These are phyloP conservation scores for Bombus pyrosoma DNA, from an alignment of 1,140 invertebrate genomes.

Conservation along the genomic window DNA sequence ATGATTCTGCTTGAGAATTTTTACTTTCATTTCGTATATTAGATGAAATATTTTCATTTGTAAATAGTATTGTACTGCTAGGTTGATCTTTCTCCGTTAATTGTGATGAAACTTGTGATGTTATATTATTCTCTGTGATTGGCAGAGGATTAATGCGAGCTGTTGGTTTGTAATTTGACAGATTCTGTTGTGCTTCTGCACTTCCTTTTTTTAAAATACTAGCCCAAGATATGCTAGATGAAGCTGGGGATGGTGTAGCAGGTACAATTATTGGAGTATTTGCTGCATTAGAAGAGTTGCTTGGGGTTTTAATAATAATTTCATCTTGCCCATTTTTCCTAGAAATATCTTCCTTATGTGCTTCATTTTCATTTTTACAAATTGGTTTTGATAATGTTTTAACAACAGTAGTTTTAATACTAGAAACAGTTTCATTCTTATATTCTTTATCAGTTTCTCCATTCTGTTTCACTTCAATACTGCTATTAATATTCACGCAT, in stretches of 20 bases:
- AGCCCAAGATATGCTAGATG: conserved; percentile 49
- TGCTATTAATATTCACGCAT: conserved; percentile 71
- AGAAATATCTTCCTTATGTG: conserved; percentile 39
- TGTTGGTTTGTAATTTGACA: conserved; percentile 58
- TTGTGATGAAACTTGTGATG: conserved; percentile 33
- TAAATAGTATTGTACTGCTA: conserved; percentile 8
- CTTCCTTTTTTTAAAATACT: conserved; percentile 64
- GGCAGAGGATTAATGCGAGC: conserved; percentile 61
- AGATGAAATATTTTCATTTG: conserved; percentile 37
- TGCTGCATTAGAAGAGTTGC: conserved; percentile 7
- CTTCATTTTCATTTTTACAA: conserved; percentile 47
- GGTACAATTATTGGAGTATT: conserved; percentile 14
- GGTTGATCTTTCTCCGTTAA: conserved; percentile 46
- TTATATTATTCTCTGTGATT: conserved; percentile 38
- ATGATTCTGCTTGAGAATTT: conserved; percentile 27
- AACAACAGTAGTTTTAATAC: conserved; percentile 52
- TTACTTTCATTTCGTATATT: conserved; percentile 35
- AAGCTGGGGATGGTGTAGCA: conserved; percentile 25
- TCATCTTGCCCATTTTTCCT: conserved; percentile 41
- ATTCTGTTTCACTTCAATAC: conserved; percentile 74
- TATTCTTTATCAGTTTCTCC: conserved; percentile 67
- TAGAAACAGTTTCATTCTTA: conserved; percentile 61
- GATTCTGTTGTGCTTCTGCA: conserved; percentile 34
- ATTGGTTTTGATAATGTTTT: conserved; percentile 56
- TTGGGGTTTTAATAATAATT: conserved; percentile 29